A percentile compares a stretch with the other conserved stretches of the same genome.
Conservation (phyloP, 2,888 invertebrate genomes). For the Oscheius sp. region DNA sequence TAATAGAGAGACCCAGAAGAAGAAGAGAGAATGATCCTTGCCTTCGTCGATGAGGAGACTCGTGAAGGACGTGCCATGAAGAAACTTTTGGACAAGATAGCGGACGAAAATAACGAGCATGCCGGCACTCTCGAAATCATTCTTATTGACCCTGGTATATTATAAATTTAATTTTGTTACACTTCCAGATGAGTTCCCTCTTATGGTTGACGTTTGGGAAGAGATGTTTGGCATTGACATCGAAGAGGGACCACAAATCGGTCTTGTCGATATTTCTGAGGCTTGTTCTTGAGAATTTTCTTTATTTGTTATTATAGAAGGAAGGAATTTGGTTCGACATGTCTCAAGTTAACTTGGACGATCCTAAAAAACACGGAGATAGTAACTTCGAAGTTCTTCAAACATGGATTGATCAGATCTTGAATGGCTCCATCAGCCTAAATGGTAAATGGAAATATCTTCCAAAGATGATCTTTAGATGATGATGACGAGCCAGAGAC, state of each 20-base stretch:
- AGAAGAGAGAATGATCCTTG: constrained; percentile 69
- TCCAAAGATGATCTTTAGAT: background rate
- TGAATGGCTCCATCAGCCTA: constrained; percentile 66
- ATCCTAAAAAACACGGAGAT: constrained; percentile 69
- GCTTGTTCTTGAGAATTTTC: constrained; percentile 29
- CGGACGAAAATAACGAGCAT: constrained; percentile 70
- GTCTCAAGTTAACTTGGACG: constrained; percentile 70
- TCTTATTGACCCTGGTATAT: constrained; percentile 67
- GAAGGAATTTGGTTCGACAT: constrained; percentile 71
- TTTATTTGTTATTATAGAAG: constrained; percentile 44
- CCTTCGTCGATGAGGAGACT: constrained; percentile 70
- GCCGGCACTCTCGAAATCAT: constrained; percentile 70
- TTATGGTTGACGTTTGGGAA: constrained; percentile 71
- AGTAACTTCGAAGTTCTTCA: constrained; percentile 70
- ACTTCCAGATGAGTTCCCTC: constrained; percentile 69
- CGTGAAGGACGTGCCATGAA: constrained; percentile 69
- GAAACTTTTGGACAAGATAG: constrained; percentile 67
- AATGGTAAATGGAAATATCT: constrained; percentile 49
- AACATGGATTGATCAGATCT: constrained; percentile 70
- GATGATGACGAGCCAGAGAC: constrained; percentile 55
- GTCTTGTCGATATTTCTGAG: constrained; percentile 70
- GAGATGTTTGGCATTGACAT: constrained; percentile 71
- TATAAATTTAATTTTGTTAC: background rate
- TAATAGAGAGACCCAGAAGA: constrained; percentile 68
- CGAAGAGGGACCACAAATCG: constrained; percentile 70